These are phyloP conservation scores for Otolemur crassicaudatus DNA, from an alignment of 2,797 vertebrate species.

Conservation along the genomic window DNA sequence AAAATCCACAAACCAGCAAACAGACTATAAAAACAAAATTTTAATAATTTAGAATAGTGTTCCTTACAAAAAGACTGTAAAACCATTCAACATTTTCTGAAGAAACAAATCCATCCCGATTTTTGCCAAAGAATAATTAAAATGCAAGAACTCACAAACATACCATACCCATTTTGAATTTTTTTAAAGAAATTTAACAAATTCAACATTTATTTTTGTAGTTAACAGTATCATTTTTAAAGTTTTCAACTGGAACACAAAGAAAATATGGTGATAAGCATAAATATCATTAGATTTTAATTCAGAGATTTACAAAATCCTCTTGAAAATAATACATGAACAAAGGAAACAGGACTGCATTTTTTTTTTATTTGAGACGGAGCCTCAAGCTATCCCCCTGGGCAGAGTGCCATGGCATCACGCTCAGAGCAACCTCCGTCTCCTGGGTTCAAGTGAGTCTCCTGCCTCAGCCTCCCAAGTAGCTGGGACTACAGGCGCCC, in stretches of 20 bases:
- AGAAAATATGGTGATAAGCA: slow-evolving; percentile 23
- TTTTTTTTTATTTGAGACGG: not conserved
- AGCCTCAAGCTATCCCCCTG: no score
- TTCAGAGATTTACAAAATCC: not conserved
- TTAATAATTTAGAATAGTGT: slow-evolving; percentile 56
- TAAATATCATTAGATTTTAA: slow-evolving; percentile 24
- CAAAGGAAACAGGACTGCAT: slow-evolving; percentile 33
- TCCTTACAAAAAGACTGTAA: slow-evolving; percentile 40
- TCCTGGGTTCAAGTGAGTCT: no score
- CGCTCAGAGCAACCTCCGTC: no score
- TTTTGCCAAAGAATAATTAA: slow-evolving; percentile 57
- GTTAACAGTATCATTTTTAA: slow-evolving; percentile 9
- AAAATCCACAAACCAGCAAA: slow-evolving; percentile 96
- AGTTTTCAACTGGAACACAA: slow-evolving; percentile 41
- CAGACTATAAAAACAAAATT: slow-evolving; percentile 89
- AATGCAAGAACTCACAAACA: slow-evolving; percentile 54
- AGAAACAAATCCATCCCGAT: slow-evolving; percentile 29
- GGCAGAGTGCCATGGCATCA: no score
- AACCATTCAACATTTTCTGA: slow-evolving; percentile 39
- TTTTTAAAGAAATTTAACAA: not conserved
- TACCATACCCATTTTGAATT: not conserved
- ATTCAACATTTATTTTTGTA: slow-evolving; percentile 40
- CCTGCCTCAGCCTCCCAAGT: no score
- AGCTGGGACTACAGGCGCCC: no score
- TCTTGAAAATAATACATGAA: slow-evolving; percentile 40